Conservation (phyloP, 2,113 vertebrate genomes). For the Cebus imitator region DNA sequence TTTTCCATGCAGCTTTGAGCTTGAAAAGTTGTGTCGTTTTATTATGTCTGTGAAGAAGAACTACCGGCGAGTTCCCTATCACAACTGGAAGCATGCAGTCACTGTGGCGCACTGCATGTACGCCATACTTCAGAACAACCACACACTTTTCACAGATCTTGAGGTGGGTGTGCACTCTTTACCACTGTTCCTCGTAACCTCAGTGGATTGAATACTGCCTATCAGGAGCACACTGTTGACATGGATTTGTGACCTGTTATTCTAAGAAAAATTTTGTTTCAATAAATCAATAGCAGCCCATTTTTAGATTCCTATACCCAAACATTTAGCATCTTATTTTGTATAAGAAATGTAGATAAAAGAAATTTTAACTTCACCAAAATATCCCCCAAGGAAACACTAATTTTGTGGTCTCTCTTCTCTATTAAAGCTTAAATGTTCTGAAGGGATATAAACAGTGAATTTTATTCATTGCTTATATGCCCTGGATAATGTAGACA, state of each 20-base stretch:
- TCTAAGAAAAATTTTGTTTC: background rate
- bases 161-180: conserved; percentile 87
- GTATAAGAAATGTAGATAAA: background rate
- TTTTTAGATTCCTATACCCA: rapidly evolving
- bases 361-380: background rate
- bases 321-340: background rate
- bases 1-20: conserved; percentile 90
- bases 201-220: rapidly evolving
- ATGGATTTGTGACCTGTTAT: rapidly evolving
- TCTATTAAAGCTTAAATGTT: background rate
- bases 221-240: rapidly evolving
- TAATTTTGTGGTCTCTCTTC: background rate
- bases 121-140: conserved; percentile 93
- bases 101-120: conserved; percentile 99
- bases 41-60: conserved; percentile 99
- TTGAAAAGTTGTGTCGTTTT: conserved; percentile 97
- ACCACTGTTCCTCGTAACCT: rapidly evolving
- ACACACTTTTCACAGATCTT: conserved; percentile 93
- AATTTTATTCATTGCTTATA: background rate
- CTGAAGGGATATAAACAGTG: background rate
- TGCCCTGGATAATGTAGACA: background rate
- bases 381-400: background rate
- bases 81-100: conserved; percentile 99
- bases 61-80: conserved; percentile 98
- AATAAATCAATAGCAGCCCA: background rate